Evolutionary conservation across 2,888 invertebrate genomes (phyloP).

Genomic region (Odontocerum albicorne): DNA sequence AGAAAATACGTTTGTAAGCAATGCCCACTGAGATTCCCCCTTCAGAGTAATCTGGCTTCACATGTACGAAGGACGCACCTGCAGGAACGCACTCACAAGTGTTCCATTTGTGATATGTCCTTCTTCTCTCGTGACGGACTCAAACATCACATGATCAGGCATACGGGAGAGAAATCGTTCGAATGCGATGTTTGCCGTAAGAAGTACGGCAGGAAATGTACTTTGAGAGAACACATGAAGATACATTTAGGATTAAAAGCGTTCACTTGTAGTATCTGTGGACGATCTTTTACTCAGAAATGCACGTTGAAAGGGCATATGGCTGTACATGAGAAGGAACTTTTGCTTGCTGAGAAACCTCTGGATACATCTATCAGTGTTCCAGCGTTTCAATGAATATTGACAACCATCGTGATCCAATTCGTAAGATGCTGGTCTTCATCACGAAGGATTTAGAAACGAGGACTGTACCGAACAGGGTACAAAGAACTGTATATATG

Average conservation of each 20-base stretch:
- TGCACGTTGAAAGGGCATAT: conserved; percentile 21
- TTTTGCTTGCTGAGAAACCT: too few species aligned
- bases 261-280: conserved; percentile 18
- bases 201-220: conserved; percentile 16
- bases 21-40: conserved; percentile 18
- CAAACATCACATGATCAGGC: conserved; percentile 17
- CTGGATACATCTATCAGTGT: too few species aligned
- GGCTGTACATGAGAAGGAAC: conserved; percentile 14
- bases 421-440: too few species aligned
- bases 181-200: conserved; percentile 21
- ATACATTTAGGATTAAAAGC: conserved; percentile 19
- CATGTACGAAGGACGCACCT: conserved; percentile 23
- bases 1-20: conserved; percentile 18
- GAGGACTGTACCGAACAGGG: too few species aligned
- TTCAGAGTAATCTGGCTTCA: conserved; percentile 6
- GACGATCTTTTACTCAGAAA: conserved; percentile 24
- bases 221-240: conserved; percentile 22
- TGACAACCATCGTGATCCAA: too few species aligned
- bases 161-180: conserved; percentile 15
- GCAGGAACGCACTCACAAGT: conserved; percentile 15
- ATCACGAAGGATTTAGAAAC: too few species aligned
- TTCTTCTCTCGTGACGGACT: conserved; percentile 19
- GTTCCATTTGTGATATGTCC: conserved; percentile 3
- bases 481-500: too few species aligned
- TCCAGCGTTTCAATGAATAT: too few species aligned